Base-by-base conservation (phyloP, 2,888 invertebrate species). In the Drosophila seclusa region DNA sequence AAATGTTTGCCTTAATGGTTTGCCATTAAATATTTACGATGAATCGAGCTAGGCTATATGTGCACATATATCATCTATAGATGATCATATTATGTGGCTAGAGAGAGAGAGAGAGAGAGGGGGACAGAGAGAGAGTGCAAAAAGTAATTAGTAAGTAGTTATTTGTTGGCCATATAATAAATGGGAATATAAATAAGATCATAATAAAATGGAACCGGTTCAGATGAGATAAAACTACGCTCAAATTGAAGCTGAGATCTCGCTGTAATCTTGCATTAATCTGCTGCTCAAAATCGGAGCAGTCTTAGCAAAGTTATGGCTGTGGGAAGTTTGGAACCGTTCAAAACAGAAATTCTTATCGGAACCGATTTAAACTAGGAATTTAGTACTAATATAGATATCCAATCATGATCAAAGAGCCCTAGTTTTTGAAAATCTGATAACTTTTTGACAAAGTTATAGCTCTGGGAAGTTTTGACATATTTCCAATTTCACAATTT, bases 11-110 rank as follows among this genome's bases (percentile, higher is more conserved):
- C 7, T 48, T 54, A 40, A 61, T 65, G 49, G 34, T 31, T 36
- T 52, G 32, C 31, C 45, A 62, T 68, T 62, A 49, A 73, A 38
- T 57, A 49, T 61, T 62, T 45, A 67, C 63, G 58, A 21, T 38
- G 11, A 36, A 31, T 34, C 24, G 16, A 6, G 11, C 16, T 27
- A 8, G n/a, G 29, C 18, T 13, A 34, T 38, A 18, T 11, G 38
- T 38, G n/a, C 61, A 29, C 29, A 57, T 57, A 31, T 31, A 57
- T 57, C 13, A 31, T 4, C 21, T 8, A 57, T 57, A 2, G 27
- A 31, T 29, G n/a, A 7, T 11, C 11, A 18, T 27, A 36, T 27
- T 54, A 36, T 36, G 24, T n/a, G 13, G 11, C 8, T 52, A 34
- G 34, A 0, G 11, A 34, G 4, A 21, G 6, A 18, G 27, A 32